phyloP scores from a whole-genome alignment of 2,113 vertebrate species.

The Paedocypris sp. region DNA sequence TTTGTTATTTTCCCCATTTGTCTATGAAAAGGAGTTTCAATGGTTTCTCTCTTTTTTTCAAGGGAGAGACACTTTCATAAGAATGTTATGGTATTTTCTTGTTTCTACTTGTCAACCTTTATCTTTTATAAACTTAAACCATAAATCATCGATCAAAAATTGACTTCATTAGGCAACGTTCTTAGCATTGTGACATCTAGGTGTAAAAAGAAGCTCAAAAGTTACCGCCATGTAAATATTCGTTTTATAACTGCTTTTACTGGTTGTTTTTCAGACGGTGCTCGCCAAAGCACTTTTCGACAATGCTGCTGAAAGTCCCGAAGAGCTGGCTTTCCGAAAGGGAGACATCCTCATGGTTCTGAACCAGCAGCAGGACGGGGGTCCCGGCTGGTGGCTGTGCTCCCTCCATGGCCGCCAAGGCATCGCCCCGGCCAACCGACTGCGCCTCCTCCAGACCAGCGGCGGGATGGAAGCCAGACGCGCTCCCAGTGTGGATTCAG shows the following conservation, averaged over 20 bases:
- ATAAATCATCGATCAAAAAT: too few relatives aligned
- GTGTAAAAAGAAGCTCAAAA: too few relatives aligned
- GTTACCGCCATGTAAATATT: too few relatives aligned
- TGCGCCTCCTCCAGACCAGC: constrained; percentile 65
- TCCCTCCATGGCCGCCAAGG: constrained; percentile 79
- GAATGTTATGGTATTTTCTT: too few relatives aligned
- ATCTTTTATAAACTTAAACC: too few relatives aligned
- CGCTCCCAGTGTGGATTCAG: constrained; percentile 42
- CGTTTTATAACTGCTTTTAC: background rate
- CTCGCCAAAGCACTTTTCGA: constrained; percentile 82
- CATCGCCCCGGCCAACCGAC: constrained; percentile 80
- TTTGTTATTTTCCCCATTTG: too few relatives aligned
- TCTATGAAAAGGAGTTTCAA: too few relatives aligned
- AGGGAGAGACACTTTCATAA: too few relatives aligned
- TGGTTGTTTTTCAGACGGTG: constrained; percentile 59
- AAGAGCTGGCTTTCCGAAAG: constrained; percentile 82
- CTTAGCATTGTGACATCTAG: too few relatives aligned
- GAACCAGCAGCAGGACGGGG: constrained; percentile 60
- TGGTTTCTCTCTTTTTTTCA: too few relatives aligned
- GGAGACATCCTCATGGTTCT: constrained; percentile 85
- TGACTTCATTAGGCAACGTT: too few relatives aligned
- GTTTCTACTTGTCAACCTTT: too few relatives aligned
- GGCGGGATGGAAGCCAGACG: constrained; percentile 24
- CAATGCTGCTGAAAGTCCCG: constrained; percentile 78
- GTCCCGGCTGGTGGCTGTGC: constrained; percentile 78